Percentiles rank a stretch among this genome's conserved stretches.
phyloP scores from a whole-genome alignment of 1,140 invertebrate species.

The Zaprionus camerounensis region DNA sequence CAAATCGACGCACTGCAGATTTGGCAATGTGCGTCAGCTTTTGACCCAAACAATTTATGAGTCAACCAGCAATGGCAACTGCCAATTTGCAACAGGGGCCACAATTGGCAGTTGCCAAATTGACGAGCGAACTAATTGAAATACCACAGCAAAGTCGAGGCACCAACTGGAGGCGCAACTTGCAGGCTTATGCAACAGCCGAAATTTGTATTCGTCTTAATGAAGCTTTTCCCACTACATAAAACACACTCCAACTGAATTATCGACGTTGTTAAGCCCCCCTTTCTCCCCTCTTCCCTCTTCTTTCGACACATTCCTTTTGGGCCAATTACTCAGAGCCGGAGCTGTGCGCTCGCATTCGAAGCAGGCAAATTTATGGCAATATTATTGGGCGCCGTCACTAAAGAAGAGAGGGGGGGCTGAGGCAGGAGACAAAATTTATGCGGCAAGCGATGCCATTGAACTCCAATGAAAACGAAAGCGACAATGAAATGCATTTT shows the following conservation, averaged over 20 bases:
- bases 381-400: constrained; percentile 33
- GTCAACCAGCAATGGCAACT: constrained; percentile 10
- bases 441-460: constrained; percentile 55
- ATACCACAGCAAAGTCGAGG: constrained; percentile 15
- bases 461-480: constrained; percentile 73
- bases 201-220: constrained; percentile 25
- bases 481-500: constrained; percentile 76
- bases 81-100: constrained; percentile 16
- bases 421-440: constrained; percentile 19
- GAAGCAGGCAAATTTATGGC: constrained; percentile 40
- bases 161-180: not conserved
- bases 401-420: not conserved
- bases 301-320: constrained; percentile 16
- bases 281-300: not conserved
- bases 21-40: constrained; percentile 31
- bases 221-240: constrained; percentile 28
- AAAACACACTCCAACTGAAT: constrained; percentile 4
- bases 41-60: constrained; percentile 37
- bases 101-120: constrained; percentile 38
- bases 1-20: constrained; percentile 45
- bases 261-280: constrained; percentile 2
- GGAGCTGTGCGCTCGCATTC: constrained; percentile 7
- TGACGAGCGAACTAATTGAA: constrained; percentile 42
- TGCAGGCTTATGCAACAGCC: not conserved
- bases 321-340: constrained; percentile 39